Percentiles rank a stretch among this genome's conserved stretches.
Evolutionary conservation across 1,140 invertebrate genomes (phyloP).

Genomic region (Macrosteles quadrilineatus): DNA sequence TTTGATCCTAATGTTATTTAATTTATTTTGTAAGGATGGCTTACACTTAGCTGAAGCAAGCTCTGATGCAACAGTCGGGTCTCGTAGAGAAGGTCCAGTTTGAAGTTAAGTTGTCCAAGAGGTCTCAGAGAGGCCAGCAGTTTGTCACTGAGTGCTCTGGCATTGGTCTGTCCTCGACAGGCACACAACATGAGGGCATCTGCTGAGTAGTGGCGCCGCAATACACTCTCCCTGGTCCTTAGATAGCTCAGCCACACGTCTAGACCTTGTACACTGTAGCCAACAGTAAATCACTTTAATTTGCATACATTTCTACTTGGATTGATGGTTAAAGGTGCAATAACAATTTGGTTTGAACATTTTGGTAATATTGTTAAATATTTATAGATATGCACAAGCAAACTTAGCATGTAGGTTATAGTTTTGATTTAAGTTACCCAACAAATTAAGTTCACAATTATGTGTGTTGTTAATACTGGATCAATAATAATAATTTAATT

Average conservation of each 20-base stretch:
- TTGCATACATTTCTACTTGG: too few species aligned
- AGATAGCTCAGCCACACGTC: conserved; percentile 86
- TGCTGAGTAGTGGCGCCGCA: conserved; percentile 77
- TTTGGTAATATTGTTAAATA: too few species aligned
- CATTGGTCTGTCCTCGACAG: conserved; percentile 62
- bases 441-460: too few species aligned
- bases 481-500: too few species aligned
- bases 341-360: too few species aligned
- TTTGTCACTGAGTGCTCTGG: conserved; percentile 67
- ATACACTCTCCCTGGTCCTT: conserved; percentile 74
- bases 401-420: too few species aligned
- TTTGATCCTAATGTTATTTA: too few species aligned
- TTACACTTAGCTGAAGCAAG: conserved; percentile 62
- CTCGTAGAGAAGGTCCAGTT: conserved; percentile 78
- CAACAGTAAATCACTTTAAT: conserved; percentile 4
- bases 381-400: too few species aligned
- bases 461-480: too few species aligned
- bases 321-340: too few species aligned
- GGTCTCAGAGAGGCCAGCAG: conserved; percentile 74
- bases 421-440: too few species aligned
- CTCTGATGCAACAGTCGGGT: conserved; percentile 74
- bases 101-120: conserved; percentile 73
- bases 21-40: too few species aligned
- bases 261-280: conserved; percentile 70
- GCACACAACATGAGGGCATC: conserved; percentile 70